phyloP scores from a whole-genome alignment of 2,797 vertebrate species.

The Artibeus jamaicensis region DNA sequence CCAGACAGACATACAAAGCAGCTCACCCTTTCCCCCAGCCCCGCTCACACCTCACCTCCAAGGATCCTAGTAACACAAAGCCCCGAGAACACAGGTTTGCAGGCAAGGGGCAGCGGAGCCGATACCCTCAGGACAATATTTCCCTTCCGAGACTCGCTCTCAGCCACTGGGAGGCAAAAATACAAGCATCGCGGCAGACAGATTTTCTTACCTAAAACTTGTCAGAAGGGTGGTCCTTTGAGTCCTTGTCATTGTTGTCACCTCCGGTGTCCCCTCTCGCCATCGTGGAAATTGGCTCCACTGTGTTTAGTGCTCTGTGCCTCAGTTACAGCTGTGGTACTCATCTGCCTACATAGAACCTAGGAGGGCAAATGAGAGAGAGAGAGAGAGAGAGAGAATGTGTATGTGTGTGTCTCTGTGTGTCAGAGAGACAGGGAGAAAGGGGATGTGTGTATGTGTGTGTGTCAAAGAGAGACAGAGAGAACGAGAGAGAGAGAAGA shows the following conservation, averaged over 20 bases:
- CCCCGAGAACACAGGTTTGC: conserved; percentile 73
- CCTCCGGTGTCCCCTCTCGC: conserved; percentile 79
- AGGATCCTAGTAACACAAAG: conserved; percentile 78
- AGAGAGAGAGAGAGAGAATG: conserved; percentile 11
- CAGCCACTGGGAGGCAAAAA: conserved; percentile 73
- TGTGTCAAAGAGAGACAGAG: background rate
- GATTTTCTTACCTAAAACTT: conserved; percentile 85
- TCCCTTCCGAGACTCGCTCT: conserved; percentile 56
- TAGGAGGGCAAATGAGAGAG: conserved; percentile 64
- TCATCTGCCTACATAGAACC: conserved; percentile 81
- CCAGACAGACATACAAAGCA: conserved; percentile 67
- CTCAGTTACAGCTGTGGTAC: conserved; percentile 83
- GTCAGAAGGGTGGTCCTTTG: conserved; percentile 73
- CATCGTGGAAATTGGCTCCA: conserved; percentile 81
- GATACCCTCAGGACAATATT: conserved; percentile 63
- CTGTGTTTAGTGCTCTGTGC: conserved; percentile 79
- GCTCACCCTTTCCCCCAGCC: conserved; percentile 61
- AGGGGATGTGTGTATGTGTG: background rate
- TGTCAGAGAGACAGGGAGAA: background rate
- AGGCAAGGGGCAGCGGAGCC: conserved; percentile 71
- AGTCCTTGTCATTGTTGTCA: conserved; percentile 80
- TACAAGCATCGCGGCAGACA: conserved; percentile 62
- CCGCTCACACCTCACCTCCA: conserved; percentile 69
- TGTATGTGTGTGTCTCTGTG: background rate
- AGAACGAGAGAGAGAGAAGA: background rate